A percentile compares a stretch with the other conserved stretches of the same genome.
These are phyloP conservation scores for Brachionus calyciflorus DNA, from an alignment of 1,140 invertebrate genomes.

Conservation along the genomic window DNA sequence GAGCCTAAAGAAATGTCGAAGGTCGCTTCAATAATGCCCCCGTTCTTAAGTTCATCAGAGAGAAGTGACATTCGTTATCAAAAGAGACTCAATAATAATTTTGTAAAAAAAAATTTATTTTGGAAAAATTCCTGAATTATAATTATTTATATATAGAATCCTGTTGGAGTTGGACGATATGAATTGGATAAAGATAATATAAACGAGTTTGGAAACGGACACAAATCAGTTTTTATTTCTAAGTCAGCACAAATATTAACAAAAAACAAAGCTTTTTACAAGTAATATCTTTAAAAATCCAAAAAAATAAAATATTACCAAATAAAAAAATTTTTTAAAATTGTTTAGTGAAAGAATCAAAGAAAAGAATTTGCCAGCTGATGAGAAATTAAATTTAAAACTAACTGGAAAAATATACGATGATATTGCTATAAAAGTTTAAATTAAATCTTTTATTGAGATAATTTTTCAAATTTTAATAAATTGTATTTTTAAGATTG, in stretches of 20 bases:
- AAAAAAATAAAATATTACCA: not conserved
- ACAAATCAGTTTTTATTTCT: conserved; percentile 20
- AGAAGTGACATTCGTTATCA: conserved; percentile 7
- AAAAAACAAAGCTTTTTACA: not conserved
- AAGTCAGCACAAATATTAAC: conserved; percentile 8
- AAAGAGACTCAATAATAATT: conserved; percentile 27
- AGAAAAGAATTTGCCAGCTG: not conserved
- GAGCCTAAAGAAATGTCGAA: not conserved
- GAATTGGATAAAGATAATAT: not conserved
- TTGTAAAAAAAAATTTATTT: not conserved
- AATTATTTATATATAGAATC: not conserved
- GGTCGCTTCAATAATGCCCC: not conserved
- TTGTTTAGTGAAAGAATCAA: conserved; percentile 37
- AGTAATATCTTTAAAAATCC: too few species aligned
- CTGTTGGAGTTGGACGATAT: conserved; percentile 44
- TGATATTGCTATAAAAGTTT: not conserved
- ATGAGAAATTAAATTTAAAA: not conserved
- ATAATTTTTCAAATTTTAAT: not conserved
- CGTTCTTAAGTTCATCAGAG: conserved; percentile 32
- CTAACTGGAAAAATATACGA: not conserved
- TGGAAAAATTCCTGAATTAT: not conserved
- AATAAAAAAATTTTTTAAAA: not conserved
- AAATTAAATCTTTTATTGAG: not conserved
- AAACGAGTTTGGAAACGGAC: conserved; percentile 33
- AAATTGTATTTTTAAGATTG: too few species aligned